Evolutionary conservation across 2,797 vertebrate genomes (phyloP), one percentile per base, ranked within the genome.

Genomic region (Sebastes ruberrimus): DNA sequence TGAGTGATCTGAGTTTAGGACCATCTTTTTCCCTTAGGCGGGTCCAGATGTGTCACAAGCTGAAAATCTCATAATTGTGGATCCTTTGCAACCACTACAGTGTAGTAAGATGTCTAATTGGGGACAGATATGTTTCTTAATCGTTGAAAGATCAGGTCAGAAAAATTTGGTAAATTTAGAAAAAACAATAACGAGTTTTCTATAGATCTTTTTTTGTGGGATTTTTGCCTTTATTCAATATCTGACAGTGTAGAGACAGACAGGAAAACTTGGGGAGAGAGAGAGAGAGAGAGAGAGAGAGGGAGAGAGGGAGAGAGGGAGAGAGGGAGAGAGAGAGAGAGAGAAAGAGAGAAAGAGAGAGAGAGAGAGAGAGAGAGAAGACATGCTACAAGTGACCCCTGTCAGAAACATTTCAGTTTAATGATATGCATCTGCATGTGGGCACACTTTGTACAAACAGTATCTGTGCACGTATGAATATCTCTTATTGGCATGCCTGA

Each of bases 31-130:
- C 9, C 20, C 69, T 38, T 1, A 20, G 46, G 42, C 13, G 1
- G 25, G 2, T 63, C 30, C 69, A 84, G 57, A 69, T 81, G 81
- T 81, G 59, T 6, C 14, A 20, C 27, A 59, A 53, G 28, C 20
- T 28, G 25, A 52, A 71, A 71, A 74, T 46, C n/a, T 62, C n/a
- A 2, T 2, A 30, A 72, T 33, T 65, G 52, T 23, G 1, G 2
- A 56, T 32, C 1, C 4, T 53, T 46, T 65, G 8, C 7, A 46
- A 33, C n/a, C 2, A 18, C 3, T 28, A 14, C 0, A 10, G n/a
- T 11, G 6, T 49, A 5, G 32, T 53, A 16, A 20, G 14, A 2
- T 66, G 42, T 33, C 14, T 42, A 18, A 46, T 7, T 46, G 42
- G 42, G 3, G 10, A 4, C 5, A 22, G 1, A 8, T 57, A 4